These are phyloP conservation scores for Hoplias malabaricus DNA, from an alignment of 2,113 vertebrate species.

Conservation along the genomic window DNA sequence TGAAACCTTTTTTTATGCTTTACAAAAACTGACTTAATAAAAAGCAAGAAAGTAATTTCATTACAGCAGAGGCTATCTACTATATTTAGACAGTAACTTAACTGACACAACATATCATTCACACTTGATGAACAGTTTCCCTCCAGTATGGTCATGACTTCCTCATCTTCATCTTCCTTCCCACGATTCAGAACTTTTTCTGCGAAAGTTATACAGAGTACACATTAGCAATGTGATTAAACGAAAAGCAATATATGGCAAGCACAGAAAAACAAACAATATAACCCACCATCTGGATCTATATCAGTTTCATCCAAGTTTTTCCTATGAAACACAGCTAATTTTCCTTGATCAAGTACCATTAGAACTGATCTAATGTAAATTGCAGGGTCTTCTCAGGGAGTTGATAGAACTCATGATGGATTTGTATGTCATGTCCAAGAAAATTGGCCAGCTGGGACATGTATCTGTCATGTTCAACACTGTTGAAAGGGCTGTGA, in stretches of 20 bases:
- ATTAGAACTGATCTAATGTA: too few species aligned
- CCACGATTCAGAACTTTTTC: too few species aligned
- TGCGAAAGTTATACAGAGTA: neutral
- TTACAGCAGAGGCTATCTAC: too few species aligned
- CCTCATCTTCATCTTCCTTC: too few species aligned
- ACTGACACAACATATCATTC: neutral
- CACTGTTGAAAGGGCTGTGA: neutral
- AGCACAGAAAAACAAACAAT: neutral
- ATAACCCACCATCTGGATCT: neutral
- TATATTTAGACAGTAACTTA: neutral
- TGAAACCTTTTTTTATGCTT: too few species aligned
- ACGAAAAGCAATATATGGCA: neutral
- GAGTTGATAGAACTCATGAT: neutral
- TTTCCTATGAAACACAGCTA: neutral
- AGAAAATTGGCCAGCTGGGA: conserved; percentile 10
- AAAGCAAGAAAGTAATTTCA: too few species aligned
- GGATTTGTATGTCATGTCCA: conserved; percentile 18
- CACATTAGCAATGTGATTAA: neutral
- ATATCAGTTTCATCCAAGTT: conserved; percentile 6
- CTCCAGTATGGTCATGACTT: neutral
- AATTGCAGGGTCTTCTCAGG: conserved; percentile 1
- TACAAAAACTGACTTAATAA: too few species aligned
- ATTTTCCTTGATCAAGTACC: neutral
- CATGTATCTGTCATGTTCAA: neutral
- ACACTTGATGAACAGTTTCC: neutral